Evolutionary conservation across 2,113 vertebrate species (phyloP), one percentile per base, ranked within the genome.

Genomic region (Ovis canadensis): DNA sequence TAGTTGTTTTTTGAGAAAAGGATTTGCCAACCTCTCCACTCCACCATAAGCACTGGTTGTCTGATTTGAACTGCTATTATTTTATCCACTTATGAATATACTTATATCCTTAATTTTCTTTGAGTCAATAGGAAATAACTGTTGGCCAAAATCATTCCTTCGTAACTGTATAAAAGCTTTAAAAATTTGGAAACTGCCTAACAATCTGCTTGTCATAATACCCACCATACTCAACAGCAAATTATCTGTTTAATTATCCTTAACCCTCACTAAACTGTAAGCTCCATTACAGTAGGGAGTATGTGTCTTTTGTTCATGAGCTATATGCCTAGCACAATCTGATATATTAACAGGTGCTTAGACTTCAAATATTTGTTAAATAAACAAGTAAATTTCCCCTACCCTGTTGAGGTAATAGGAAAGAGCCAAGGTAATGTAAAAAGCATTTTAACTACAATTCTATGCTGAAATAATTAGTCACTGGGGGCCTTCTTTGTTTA

Each of bases 81-180:
- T 90, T 55, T 50, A 96, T 36, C 43, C 59, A 67, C 27, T 43
- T 83, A 71, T 54, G 16, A 50, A 43, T n/a, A 80, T 83, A 96
- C 60, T 92, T 36, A 15, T 33, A 40, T 83, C 52, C 83, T 94
- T 80, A 59, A 91, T 96, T 86, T 95, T 84, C 60, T 97, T 62
- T 85, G 23, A 97, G 27, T 91, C 14, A 77, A 54, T n/a, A 80
- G 10, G 48, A 95, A 88, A 86, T 90, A 8, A 3, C 15, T 95
- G 9, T 74, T 90, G 45, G 45, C 77, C 29, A 95, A 87, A 96
- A 62, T 16, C 3, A 23, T 77, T 93, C 78, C 14, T 67, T 40
- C 60, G 2, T 71, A 48, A 94, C 33, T 95, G 4, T 40, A 31
- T 50, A 85, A 96, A 81, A 13, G 3, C 50, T 85, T 96, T 74